Evolutionary conservation across 2,888 invertebrate species (phyloP).

Genomic region (Emmelina monodactyla): DNA sequence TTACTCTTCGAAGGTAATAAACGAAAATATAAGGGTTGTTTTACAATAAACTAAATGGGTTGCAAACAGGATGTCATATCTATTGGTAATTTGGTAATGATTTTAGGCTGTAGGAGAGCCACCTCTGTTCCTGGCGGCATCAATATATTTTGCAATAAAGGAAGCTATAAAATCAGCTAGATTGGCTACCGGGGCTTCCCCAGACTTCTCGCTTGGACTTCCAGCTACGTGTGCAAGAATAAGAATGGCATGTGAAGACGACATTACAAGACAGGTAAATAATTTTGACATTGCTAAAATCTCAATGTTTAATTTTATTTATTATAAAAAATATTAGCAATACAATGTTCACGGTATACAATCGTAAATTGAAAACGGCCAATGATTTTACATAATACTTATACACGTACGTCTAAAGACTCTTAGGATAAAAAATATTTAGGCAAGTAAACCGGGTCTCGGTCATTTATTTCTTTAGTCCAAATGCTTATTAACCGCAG

Average conservation of each 20-base stretch:
- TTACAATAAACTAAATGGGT: neutral
- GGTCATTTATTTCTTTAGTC: no score
- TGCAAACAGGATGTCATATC: neutral
- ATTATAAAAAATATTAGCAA: no score
- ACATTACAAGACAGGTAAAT: slow-evolving; percentile 76
- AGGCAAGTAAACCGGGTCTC: no score
- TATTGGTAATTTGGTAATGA: neutral
- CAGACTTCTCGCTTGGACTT: slow-evolving; percentile 72
- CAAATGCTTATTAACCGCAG: no score
- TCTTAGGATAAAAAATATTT: no score
- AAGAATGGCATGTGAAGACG: slow-evolving; percentile 87
- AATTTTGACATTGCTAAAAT: no score
- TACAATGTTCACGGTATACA: no score
- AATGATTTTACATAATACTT: no score
- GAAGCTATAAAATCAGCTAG: slow-evolving; percentile 85
- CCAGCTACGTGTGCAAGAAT: slow-evolving; percentile 91
- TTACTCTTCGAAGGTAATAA: slow-evolving; percentile 82
- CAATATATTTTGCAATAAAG: slow-evolving; percentile 88
- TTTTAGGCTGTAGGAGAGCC: slow-evolving; percentile 93
- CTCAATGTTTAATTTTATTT: no score
- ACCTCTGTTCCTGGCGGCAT: slow-evolving; percentile 86
- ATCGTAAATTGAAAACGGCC: no score
- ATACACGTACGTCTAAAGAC: no score
- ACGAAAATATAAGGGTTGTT: neutral
- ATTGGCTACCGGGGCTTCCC: slow-evolving; percentile 66